Evolutionary conservation across 2,113 vertebrate genomes (phyloP).

Genomic region (Euleptes europaea): DNA sequence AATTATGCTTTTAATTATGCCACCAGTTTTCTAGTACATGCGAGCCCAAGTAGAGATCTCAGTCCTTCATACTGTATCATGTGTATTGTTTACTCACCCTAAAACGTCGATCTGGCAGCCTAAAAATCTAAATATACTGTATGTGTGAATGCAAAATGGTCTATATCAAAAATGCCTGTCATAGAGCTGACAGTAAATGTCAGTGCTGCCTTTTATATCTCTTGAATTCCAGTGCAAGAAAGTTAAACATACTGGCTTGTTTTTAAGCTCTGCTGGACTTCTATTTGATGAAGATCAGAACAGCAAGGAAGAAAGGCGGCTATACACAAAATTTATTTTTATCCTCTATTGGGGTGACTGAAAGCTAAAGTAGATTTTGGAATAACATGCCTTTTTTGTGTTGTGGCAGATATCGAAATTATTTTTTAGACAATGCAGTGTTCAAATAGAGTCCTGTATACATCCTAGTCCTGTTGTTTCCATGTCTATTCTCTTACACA

Average conservation of each 20-base stretch:
- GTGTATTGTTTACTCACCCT: background rate
- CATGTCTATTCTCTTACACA: too few species aligned
- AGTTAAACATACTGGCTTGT: background rate
- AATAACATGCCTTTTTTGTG: background rate
- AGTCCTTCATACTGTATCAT: background rate
- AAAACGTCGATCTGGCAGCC: background rate
- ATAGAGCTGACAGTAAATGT: background rate
- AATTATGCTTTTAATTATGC: background rate
- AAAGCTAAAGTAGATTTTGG: background rate
- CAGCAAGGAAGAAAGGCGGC: background rate
- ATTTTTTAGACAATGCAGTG: background rate
- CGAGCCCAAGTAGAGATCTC: background rate
- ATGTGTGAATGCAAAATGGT: background rate
- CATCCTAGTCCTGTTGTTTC: background rate
- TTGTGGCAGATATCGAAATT: background rate
- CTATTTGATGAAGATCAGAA: background rate
- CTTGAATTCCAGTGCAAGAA: background rate
- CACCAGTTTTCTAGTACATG: background rate
- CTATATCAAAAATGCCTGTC: background rate
- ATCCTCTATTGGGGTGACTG: fast-evolving
- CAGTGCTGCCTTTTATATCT: background rate
- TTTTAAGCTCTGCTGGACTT: background rate
- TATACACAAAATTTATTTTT: background rate
- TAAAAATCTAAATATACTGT: too few species aligned
- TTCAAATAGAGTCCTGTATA: background rate